phyloP scores from a whole-genome alignment of 1,140 invertebrate genomes.

The Drosophila insularis region DNA sequence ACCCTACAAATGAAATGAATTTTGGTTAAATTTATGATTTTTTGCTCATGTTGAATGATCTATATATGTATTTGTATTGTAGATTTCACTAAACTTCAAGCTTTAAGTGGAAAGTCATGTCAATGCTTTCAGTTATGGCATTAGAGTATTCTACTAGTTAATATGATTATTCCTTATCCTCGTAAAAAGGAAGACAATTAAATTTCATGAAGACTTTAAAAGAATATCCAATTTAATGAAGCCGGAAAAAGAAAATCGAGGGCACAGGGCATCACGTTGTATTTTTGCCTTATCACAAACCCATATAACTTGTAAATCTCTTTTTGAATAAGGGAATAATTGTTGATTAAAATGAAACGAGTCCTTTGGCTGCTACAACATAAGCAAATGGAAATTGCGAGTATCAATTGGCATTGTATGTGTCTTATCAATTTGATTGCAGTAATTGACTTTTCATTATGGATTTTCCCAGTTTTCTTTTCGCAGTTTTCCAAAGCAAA shows the following conservation, averaged over 20 bases:
- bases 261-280: neutral
- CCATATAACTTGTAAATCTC: neutral
- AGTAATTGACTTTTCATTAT: conserved; percentile 19
- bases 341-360: neutral
- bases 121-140: too few relatives aligned
- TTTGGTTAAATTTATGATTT: too few relatives aligned
- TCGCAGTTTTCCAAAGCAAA: conserved; percentile 4
- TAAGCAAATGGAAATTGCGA: too few relatives aligned
- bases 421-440: neutral
- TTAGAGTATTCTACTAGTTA: neutral
- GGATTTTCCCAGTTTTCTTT: neutral
- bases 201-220: conserved; percentile 3
- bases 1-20: neutral
- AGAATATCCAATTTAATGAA: neutral
- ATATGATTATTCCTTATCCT: neutral
- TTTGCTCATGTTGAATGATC: too few relatives aligned
- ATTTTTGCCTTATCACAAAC: neutral
- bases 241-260: neutral
- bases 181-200: neutral
- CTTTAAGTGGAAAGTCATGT: too few relatives aligned
- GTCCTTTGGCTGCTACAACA: too few relatives aligned
- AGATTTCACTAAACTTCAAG: too few relatives aligned
- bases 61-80: too few relatives aligned
- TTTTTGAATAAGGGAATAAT: neutral
- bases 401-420: neutral